phyloP scores from a whole-genome alignment of 2,888 invertebrate genomes.

The Teinopalpus imperialis region DNA sequence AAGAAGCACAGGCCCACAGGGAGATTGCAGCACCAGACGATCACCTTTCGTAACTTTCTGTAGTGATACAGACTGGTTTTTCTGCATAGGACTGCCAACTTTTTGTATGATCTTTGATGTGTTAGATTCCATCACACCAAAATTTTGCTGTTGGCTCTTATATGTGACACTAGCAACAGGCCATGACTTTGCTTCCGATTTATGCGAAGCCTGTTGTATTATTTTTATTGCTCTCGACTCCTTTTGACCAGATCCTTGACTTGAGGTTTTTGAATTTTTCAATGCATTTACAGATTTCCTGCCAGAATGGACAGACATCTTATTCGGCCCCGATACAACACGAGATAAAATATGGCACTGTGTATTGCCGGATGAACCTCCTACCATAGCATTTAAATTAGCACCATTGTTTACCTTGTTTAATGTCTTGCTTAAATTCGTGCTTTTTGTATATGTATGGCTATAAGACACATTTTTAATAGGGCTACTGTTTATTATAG shows the following conservation, averaged over 20 bases:
- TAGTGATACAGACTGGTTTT: slow-evolving; percentile 52
- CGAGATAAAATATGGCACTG: slow-evolving; percentile 75
- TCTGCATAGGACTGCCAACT: slow-evolving; percentile 69
- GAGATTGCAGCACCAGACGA: slow-evolving; percentile 67
- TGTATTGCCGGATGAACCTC: slow-evolving; percentile 63
- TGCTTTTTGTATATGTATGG: slow-evolving; percentile 67
- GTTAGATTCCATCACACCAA: slow-evolving; percentile 60
- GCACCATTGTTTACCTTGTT: slow-evolving; percentile 76
- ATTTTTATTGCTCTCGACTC: slow-evolving; percentile 80
- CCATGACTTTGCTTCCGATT: slow-evolving; percentile 69
- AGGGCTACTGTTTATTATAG: slow-evolving; percentile 63
- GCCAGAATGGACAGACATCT: slow-evolving; percentile 74
- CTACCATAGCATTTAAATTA: slow-evolving; percentile 71
- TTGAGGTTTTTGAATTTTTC: slow-evolving; percentile 62
- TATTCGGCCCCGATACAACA: slow-evolving; percentile 74
- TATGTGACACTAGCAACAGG: slow-evolving; percentile 65
- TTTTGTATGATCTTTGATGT: slow-evolving; percentile 72
- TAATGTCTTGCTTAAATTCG: slow-evolving; percentile 65
- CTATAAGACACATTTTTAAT: slow-evolving; percentile 70
- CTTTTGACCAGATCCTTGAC: slow-evolving; percentile 57
- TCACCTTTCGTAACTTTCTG: slow-evolving; percentile 68
- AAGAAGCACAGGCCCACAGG: slow-evolving; percentile 69
- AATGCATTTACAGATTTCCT: slow-evolving; percentile 65
- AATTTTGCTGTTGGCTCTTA: slow-evolving; percentile 57
- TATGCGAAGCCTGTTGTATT: slow-evolving; percentile 72